Evolutionary conservation across 2,888 invertebrate genomes (phyloP).

Genomic region (Plagodis pulveraria): DNA sequence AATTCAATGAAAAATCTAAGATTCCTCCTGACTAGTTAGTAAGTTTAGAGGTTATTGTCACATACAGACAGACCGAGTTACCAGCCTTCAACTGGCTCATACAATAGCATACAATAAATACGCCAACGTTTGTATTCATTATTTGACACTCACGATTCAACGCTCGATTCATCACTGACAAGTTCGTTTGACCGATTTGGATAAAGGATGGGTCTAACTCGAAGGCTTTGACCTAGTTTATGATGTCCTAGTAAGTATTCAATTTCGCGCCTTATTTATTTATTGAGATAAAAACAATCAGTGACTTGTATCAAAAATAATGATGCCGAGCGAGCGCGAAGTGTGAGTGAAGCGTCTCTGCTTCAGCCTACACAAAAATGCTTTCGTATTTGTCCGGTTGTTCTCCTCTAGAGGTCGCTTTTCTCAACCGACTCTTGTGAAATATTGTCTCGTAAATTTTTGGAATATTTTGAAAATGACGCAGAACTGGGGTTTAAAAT

Average conservation of each 20-base stretch:
- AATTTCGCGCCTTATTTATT: too few relatives aligned
- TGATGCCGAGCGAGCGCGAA: too few relatives aligned
- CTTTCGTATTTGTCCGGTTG: too few relatives aligned
- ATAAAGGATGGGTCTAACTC: not conserved
- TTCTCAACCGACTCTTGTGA: too few relatives aligned
- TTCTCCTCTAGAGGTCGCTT: too few relatives aligned
- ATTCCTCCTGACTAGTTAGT: not conserved
- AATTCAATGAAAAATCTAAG: not conserved
- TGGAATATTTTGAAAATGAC: too few relatives aligned
- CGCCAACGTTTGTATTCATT: not conserved
- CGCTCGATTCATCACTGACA: conserved; percentile 6
- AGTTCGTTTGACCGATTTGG: conserved; percentile 14
- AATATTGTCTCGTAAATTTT: too few relatives aligned
- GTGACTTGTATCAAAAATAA: too few relatives aligned
- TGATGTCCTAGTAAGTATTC: not conserved
- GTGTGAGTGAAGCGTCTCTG: too few relatives aligned
- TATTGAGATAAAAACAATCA: too few relatives aligned
- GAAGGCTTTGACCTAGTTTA: conserved; percentile 5
- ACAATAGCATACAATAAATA: conserved; percentile 4
- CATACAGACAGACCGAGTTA: not conserved
- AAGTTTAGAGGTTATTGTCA: not conserved
- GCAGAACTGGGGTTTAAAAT: too few relatives aligned
- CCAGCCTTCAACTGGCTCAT: not conserved
- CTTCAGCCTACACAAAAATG: too few relatives aligned
- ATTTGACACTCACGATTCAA: conserved; percentile 5